phyloP scores from a whole-genome alignment of 2,113 vertebrate species.

The Gavialis gangeticus region DNA sequence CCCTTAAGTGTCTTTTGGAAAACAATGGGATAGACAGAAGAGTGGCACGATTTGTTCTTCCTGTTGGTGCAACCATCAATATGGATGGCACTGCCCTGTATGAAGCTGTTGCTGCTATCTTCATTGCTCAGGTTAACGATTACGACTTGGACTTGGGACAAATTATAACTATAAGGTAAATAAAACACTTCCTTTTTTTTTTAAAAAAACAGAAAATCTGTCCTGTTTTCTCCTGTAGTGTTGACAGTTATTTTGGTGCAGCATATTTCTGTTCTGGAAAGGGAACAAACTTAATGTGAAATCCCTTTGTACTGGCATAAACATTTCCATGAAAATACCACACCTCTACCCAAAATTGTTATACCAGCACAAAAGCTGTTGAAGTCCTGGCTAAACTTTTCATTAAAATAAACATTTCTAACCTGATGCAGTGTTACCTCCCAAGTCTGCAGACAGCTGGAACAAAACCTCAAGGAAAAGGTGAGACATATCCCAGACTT shows the following conservation, averaged over 20 bases:
- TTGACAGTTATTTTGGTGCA: background rate
- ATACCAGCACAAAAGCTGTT: background rate
- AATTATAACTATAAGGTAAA: constrained; percentile 90
- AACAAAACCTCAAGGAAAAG: background rate
- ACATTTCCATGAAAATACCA: background rate
- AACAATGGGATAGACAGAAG: constrained; percentile 88
- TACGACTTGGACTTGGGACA: constrained; percentile 90
- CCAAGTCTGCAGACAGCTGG: background rate
- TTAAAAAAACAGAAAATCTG: no score
- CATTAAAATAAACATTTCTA: background rate
- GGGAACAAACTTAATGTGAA: no score
- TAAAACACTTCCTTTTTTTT: no score
- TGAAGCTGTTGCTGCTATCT: constrained; percentile 90
- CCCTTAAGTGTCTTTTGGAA: constrained; percentile 91
- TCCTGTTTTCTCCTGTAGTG: no score
- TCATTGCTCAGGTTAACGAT: constrained; percentile 91
- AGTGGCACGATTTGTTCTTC: constrained; percentile 89
- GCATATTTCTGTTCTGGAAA: background rate
- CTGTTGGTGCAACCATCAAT: constrained; percentile 90
- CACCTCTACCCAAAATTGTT: background rate
- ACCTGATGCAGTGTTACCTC: background rate
- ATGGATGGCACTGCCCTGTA: constrained; percentile 92
- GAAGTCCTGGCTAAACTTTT: background rate
- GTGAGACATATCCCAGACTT: background rate
- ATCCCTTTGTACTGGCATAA: no score